Evolutionary conservation across 2,797 vertebrate genomes (phyloP).

Genomic region (Tapirus indicus): DNA sequence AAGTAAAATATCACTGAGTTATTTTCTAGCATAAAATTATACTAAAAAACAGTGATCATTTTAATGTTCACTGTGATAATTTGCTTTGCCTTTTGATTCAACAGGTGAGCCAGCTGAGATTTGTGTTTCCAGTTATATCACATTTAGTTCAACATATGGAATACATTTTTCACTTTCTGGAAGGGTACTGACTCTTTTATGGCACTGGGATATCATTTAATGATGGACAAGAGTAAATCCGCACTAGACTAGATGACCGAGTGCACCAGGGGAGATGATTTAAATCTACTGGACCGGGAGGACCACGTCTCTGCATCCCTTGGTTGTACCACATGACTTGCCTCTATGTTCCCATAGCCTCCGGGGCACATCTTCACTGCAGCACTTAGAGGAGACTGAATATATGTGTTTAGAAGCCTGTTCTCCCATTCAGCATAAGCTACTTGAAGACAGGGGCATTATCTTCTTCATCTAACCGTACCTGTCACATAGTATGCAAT

Average conservation of each 20-base stretch:
- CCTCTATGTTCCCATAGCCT: background rate
- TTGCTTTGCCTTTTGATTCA: constrained; percentile 15
- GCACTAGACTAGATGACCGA: constrained; percentile 28
- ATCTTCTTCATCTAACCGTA: background rate
- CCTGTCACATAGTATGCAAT: background rate
- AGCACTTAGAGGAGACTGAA: background rate
- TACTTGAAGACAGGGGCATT: background rate
- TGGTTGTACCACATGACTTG: background rate
- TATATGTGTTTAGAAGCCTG: background rate
- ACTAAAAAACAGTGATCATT: background rate
- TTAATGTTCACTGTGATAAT: background rate
- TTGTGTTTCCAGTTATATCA: constrained; percentile 64
- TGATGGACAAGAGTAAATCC: constrained; percentile 44
- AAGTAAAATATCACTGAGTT: constrained; percentile 29
- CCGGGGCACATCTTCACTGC: background rate
- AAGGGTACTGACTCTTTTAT: constrained; percentile 59
- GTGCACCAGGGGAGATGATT: background rate
- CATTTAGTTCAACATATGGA: constrained; percentile 59
- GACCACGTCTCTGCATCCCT: background rate
- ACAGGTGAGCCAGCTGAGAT: constrained; percentile 52
- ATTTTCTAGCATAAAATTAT: background rate
- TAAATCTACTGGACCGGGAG: background rate
- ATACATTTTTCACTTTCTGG: constrained; percentile 70
- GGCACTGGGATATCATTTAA: constrained; percentile 60
- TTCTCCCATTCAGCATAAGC: background rate